Evolutionary conservation across 2,888 invertebrate genomes (phyloP).

Genomic region (Hyalella azteca): DNA sequence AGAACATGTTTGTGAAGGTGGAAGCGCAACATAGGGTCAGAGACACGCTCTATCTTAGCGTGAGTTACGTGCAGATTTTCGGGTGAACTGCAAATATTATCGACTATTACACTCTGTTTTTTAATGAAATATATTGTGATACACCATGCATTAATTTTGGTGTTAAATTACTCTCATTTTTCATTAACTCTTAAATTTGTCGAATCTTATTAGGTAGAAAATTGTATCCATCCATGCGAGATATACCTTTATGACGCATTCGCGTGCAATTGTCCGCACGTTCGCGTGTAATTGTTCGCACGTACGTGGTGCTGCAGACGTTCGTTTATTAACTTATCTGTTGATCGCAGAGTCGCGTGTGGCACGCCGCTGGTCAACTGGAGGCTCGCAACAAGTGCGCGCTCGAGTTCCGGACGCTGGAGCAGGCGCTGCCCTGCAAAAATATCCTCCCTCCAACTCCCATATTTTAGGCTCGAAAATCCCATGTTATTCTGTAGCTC

Average conservation of each 20-base stretch:
- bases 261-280: background rate
- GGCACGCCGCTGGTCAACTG: background rate
- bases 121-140: background rate
- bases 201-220: too few relatives aligned
- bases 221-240: too few relatives aligned
- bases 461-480: background rate
- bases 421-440: slow-evolving; percentile 5
- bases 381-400: background rate
- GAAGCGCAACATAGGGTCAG: slow-evolving; percentile 49
- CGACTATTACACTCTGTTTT: background rate
- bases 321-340: too few relatives aligned
- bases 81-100: background rate
- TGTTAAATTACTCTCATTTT: background rate
- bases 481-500: too few relatives aligned
- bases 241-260: too few relatives aligned
- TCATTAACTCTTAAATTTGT: too few relatives aligned
- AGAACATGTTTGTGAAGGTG: slow-evolving; percentile 48
- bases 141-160: background rate
- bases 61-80: slow-evolving; percentile 4
- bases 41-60: slow-evolving; percentile 51
- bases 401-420: slow-evolving; percentile 18
- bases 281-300: background rate
- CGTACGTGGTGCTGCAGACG: background rate
- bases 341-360: background rate
- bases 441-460: background rate